Evolutionary conservation across 2,797 vertebrate species (phyloP).

Genomic region (Chromis chromis): DNA sequence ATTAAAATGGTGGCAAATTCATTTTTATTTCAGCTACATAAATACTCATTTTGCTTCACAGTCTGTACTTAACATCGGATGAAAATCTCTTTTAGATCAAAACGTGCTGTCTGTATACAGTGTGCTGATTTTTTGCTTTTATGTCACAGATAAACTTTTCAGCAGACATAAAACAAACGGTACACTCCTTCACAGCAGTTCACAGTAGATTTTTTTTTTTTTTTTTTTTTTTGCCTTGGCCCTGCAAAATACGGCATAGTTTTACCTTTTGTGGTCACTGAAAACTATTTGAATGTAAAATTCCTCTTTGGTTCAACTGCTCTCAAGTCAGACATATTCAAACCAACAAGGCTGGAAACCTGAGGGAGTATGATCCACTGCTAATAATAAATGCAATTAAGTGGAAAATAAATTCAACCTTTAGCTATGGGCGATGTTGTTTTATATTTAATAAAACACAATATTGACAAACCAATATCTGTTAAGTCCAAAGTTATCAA

Average conservation of each 20-base stretch:
- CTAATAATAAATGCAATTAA: constrained; percentile 16
- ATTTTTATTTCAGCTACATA: background rate
- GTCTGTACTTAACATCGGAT: background rate
- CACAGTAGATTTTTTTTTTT: too few relatives aligned
- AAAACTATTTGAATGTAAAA: constrained; percentile 8
- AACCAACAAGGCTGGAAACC: background rate
- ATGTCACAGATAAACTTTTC: too few relatives aligned
- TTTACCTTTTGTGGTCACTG: background rate
- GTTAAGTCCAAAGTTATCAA: constrained; percentile 60
- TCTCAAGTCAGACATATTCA: background rate
- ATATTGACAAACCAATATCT: constrained; percentile 56
- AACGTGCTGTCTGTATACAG: too few relatives aligned
- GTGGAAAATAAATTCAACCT: constrained; percentile 13
- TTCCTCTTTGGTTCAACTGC: background rate
- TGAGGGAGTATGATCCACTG: background rate
- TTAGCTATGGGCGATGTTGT: background rate
- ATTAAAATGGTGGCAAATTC: background rate
- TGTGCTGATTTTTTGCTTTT: too few relatives aligned
- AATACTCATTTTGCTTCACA: background rate
- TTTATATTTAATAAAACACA: constrained; percentile 61
- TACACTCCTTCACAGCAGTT: background rate
- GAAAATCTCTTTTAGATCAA: background rate
- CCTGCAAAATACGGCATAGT: background rate
- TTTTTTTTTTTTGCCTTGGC: too few relatives aligned
- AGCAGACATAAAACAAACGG: background rate